Conservation (phyloP, 92 coral and sea anemone species). For the Porites cylindrica region DNA sequence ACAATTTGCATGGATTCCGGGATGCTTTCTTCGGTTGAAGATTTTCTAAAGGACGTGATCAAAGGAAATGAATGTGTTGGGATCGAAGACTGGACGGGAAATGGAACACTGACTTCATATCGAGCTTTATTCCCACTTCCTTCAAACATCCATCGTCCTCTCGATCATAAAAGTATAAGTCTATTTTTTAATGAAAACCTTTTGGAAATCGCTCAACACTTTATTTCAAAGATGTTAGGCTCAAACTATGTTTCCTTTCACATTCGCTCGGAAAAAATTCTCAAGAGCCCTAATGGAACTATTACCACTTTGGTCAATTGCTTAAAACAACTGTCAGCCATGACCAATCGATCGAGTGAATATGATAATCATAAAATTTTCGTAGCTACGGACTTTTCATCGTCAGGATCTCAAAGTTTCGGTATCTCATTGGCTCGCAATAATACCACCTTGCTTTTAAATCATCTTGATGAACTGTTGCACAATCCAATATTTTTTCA, state of each 20-base stretch:
- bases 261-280: background rate
- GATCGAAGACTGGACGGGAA: background rate
- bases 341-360: background rate
- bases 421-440: background rate
- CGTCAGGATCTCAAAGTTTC: background rate
- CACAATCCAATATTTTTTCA: background rate
- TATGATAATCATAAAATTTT: background rate
- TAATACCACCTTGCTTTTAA: background rate
- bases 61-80: background rate
- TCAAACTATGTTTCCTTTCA: background rate
- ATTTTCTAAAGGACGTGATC: background rate
- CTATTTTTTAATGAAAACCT: background rate
- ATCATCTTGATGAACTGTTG: background rate
- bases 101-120: background rate
- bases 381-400: background rate
- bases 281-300: background rate
- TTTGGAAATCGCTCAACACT: background rate
- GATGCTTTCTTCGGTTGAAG: background rate
- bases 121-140: background rate
- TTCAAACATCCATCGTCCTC: background rate
- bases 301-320: background rate
- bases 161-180: background rate
- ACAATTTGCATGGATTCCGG: background rate
- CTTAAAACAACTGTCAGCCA: background rate
- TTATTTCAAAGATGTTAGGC: background rate